Base-by-base conservation (phyloP, 1,140 invertebrate genomes). In the Orius laevigatus region DNA sequence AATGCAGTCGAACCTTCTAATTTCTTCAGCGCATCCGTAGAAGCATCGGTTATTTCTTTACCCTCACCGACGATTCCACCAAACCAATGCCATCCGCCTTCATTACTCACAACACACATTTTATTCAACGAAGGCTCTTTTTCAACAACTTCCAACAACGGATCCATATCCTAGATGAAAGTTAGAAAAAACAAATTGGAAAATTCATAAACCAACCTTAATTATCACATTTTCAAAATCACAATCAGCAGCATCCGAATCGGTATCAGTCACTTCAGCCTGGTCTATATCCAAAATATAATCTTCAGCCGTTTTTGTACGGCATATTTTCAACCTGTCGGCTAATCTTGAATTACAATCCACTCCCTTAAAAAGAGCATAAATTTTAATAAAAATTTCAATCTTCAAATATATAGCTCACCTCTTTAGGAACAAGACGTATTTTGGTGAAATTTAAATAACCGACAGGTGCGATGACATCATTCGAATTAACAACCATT, bases 391-490 rank as follows among this genome's bases (percentile, higher is more conserved):
- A n/a, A n/a, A n/a, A n/a, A n/a, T n/a, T n/a, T n/a, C n/a, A n/a
- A n/a, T n/a, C n/a, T n/a, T n/a, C 8, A 40, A 15, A 10, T 6
- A 40, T 40, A 6, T 40, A 40, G 39, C 62, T 60, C 62, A 67
- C 70, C 62, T 72, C 60, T 69, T 84, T 83, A 48, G 76, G 65
- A 65, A 81, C 76, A 52, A 89, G 66, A 55, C 79, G 78, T 35
- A 93, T 64, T 63, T 83, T 84, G 53, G 76, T 79, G 50, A 95
- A 77, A 65, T 84, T 90, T 20, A 97, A 69, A 65, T 92, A 96
- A 43, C 86, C 89, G 45, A 93, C 90, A 36, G 88, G 86, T 35
- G 88, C 88, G 62, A 95, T 81, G 1, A 86, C 79, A 73, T 94
- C 86, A 59, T 87, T 77, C 39, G 88, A 85, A 63, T 90, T 85